Evolutionary conservation across 2,888 invertebrate genomes (phyloP), one percentile per base, ranked within the genome.

Genomic region (Parascotia fuliginaria): DNA sequence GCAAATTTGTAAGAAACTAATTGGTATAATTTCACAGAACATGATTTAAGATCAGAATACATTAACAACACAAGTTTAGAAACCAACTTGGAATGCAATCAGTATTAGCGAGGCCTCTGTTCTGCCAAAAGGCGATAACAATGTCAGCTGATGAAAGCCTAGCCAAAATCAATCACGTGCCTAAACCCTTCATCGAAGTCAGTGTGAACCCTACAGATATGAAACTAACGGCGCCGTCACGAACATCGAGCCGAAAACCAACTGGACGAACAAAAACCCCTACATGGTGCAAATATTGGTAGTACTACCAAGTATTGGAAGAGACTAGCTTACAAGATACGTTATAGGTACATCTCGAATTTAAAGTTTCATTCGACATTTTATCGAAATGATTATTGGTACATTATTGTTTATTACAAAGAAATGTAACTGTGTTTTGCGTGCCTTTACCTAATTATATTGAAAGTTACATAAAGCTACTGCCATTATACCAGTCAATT

Each of bases 141-240:
- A 15, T 36, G 2, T 36, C 19, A 6, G 12, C 22, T 36, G 19
- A 36, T 33, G 33, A 33, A 36, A 11, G 6, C 19, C 16, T 5
- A 24, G 27, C 12, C 27, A 19, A 32, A 14, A 13, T 22, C 24
- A 22, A 34, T 11, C 27, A n/a, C 36, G 19, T 6, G 36, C 15
- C 36, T 19, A 36, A 16, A 36, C 9, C 33, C 33, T 12, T 14
- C 15, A 34, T 7, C n/a, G 19, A 9, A 9, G 15, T 11, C 19
- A 1, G 45, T 39, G 42, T 47, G 45, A 46, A 48, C 29, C 40
- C 45, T 34, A 44, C 22, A 40, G 41, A 44, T 51, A 57, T 51
- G 55, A 55, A 55, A 14, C 7, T 32, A 14, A 32, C 32, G n/a
- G n/a, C n/a, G 1, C 14, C 6, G 14, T 32, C 7, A 14, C 32